These are phyloP conservation scores for Cataglyphis cursor DNA, from an alignment of 2,888 invertebrate genomes.

Conservation along the genomic window DNA sequence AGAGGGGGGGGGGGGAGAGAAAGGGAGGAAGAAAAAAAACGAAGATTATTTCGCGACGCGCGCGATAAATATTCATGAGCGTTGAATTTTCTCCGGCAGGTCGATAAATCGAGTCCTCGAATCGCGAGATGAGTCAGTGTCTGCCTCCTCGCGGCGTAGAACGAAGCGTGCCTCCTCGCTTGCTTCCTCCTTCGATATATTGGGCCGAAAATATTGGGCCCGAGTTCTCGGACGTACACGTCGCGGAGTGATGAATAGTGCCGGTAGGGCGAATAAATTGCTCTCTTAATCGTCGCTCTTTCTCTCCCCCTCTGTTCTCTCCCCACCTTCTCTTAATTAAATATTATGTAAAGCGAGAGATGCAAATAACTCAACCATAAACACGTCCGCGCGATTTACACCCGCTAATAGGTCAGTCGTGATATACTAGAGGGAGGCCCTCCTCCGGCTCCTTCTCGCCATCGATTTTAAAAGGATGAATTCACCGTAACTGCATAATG, in stretches of 20 bases:
- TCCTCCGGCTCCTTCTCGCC: background rate
- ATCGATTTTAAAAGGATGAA: constrained; percentile 8
- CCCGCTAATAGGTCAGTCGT: constrained; percentile 5
- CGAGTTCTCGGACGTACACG: background rate
- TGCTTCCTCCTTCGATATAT: constrained; percentile 40
- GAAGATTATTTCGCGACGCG: constrained; percentile 71
- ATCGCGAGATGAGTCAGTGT: constrained; percentile 72
- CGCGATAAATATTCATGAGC: constrained; percentile 78
- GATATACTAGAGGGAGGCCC: background rate
- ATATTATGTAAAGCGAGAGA: constrained; percentile 36
- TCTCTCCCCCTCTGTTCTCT: background rate
- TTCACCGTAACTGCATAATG: background rate
- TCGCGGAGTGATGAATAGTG: constrained; percentile 16
- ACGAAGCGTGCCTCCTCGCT: background rate
- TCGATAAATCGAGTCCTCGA: constrained; percentile 74
- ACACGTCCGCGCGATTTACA: constrained; percentile 14
- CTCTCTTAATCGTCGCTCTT: constrained; percentile 15
- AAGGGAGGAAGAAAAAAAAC: constrained; percentile 37
- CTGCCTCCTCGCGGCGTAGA: background rate
- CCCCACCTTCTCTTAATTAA: background rate
- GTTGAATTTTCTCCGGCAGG: constrained; percentile 57
- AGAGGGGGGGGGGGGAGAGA: background rate
- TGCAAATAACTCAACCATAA: constrained; percentile 7
- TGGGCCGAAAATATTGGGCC: constrained; percentile 40
- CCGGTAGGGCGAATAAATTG: constrained; percentile 16